These are phyloP conservation scores for Aphelocoma coerulescens DNA, from an alignment of 2,113 vertebrate species.

Conservation along the genomic window DNA sequence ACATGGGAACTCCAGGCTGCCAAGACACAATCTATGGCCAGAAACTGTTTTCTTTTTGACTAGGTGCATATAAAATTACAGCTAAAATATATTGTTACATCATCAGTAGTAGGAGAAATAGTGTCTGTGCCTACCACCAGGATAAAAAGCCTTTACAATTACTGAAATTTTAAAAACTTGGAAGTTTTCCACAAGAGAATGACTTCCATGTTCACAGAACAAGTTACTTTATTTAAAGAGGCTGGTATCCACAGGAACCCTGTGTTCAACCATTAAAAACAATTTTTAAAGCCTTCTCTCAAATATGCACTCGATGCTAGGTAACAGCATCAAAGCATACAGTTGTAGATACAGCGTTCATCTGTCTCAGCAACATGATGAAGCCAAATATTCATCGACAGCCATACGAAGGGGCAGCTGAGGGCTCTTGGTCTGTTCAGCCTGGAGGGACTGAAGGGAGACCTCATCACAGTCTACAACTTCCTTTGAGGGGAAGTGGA, in stretches of 20 bases:
- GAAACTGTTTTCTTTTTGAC: background rate
- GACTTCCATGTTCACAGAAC: background rate
- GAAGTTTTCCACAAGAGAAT: background rate
- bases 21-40: background rate
- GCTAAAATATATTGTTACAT: background rate
- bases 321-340: background rate
- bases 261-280: background rate
- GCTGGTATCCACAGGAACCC: background rate
- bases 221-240: background rate
- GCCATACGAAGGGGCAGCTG: accelerated
- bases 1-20: background rate
- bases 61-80: background rate
- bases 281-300: background rate
- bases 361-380: background rate
- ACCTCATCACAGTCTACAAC: background rate
- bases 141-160: background rate
- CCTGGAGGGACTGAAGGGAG: background rate
- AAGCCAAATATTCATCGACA: background rate
- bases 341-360: background rate
- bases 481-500: background rate
- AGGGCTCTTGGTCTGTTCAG: background rate
- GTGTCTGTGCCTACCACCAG: background rate
- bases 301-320: background rate
- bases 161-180: background rate
- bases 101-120: background rate